Conservation (phyloP, 2,113 vertebrate species). For the Tretioscincus oriximinensis region DNA sequence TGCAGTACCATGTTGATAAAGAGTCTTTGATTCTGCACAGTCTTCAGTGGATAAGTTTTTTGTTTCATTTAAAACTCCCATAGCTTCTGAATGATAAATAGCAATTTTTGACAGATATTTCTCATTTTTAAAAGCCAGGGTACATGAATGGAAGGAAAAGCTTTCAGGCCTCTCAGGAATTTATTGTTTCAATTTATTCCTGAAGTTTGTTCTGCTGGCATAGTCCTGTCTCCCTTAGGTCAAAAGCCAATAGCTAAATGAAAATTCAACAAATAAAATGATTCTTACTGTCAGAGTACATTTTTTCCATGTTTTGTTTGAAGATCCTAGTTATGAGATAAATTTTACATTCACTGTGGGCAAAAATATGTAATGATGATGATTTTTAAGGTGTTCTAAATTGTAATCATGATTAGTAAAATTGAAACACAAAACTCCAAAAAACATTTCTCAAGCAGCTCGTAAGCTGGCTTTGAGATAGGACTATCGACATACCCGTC, state of each 20-base stretch:
- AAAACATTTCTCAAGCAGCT: no score
- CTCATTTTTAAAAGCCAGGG: background rate
- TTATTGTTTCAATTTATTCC: constrained; percentile 9
- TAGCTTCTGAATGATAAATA: constrained; percentile 6
- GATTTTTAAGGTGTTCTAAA: background rate
- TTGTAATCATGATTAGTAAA: no score
- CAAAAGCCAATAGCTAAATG: background rate
- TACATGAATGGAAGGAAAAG: background rate
- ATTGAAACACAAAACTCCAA: no score
- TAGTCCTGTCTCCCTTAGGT: background rate
- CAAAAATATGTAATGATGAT: background rate
- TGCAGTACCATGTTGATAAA: background rate
- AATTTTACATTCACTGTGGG: background rate
- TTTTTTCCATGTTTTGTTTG: background rate
- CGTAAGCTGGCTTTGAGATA: no score
- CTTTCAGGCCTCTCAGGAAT: constrained; percentile 10
- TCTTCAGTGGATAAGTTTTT: background rate
- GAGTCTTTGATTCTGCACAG: background rate
- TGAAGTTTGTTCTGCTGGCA: background rate
- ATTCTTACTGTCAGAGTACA: background rate
- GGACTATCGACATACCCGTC: no score
- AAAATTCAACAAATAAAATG: constrained; percentile 10
- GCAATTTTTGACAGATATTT: background rate
- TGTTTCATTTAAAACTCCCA: constrained; percentile 16
- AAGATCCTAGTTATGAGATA: background rate